Base-by-base conservation (phyloP, 2,113 vertebrate species). In the Numida meleagris region DNA sequence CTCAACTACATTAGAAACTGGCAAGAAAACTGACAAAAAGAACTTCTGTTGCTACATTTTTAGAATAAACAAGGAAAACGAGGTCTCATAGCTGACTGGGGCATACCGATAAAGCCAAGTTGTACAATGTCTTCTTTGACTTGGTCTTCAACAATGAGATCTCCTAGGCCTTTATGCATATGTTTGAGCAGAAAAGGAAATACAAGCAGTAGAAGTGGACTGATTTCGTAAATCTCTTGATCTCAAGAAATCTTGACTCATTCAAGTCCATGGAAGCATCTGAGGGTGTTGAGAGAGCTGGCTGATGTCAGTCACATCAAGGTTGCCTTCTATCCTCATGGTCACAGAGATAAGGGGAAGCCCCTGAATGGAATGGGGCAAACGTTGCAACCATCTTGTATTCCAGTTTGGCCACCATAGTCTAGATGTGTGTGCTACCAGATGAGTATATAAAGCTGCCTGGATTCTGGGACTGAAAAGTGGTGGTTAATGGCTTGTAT, bases 1-100 rank as follows among this genome's bases (percentile, higher is more conserved):
- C 5, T 78, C 31, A 74, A 0, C 13, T 51, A 14, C 1, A 33
- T 2, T 4, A 53, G 36, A 84, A n/a, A 73, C 1, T 3, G 6
- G 16, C 16, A 46, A 57, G n/a, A 61, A 86, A 91, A n/a, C 33
- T 2, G 13, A 24, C 53, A 65, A 51, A 3, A 23, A 59, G 27
- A 48, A 62, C 2, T 72, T 72, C 5, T 40, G 16, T 14, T 58
- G 66, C 36, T 58, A 62, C 24, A 11, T 12, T 7, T 3, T 34
- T 33, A 50, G 25, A 74, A 80, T 3, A 45, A 74, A 20, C 1
- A 51, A 58, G 38, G 27, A n/a, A 79, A 86, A 88, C 3, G 6
- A 7, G 24, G 40, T 12, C 8, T 89, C 1, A 4, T 9, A 86
- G 80, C 7, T 62, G 59, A 17, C 25, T 31, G 45, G 90, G 25